phyloP scores from a whole-genome alignment of 2,113 vertebrate genomes.

The Rhipidura dahli region DNA sequence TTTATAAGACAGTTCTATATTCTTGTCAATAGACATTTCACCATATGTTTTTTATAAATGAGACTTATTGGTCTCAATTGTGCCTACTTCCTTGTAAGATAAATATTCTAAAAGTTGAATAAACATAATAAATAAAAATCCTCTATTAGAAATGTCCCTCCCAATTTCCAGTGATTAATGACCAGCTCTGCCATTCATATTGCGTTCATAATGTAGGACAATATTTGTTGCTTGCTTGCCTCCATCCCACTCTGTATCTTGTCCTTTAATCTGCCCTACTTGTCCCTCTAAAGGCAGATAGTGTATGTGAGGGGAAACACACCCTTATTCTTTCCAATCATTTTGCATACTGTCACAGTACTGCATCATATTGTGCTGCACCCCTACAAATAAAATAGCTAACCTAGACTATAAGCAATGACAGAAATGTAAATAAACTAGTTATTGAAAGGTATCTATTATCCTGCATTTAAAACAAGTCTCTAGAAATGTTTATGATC shows the following conservation, averaged over 20 bases:
- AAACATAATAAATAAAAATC: background rate
- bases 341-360: background rate
- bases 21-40: background rate
- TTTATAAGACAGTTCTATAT: background rate
- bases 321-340: background rate
- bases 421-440: background rate
- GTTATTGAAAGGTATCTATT: background rate
- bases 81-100: background rate
- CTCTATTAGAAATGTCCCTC: background rate
- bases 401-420: background rate
- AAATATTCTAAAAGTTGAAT: background rate
- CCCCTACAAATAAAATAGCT: background rate
- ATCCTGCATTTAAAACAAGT: background rate
- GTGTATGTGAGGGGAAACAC: background rate
- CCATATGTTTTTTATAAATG: background rate
- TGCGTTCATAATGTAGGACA: background rate
- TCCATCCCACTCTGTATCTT: background rate
- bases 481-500: background rate
- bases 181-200: background rate
- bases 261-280: background rate
- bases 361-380: background rate
- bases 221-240: background rate
- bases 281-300: background rate
- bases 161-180: background rate
- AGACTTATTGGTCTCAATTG: background rate